Percentiles rank a stretch among this genome's conserved stretches.
These are phyloP conservation scores for Zaprionus tsacasi DNA, from an alignment of 1,140 invertebrate genomes.

Conservation along the genomic window DNA sequence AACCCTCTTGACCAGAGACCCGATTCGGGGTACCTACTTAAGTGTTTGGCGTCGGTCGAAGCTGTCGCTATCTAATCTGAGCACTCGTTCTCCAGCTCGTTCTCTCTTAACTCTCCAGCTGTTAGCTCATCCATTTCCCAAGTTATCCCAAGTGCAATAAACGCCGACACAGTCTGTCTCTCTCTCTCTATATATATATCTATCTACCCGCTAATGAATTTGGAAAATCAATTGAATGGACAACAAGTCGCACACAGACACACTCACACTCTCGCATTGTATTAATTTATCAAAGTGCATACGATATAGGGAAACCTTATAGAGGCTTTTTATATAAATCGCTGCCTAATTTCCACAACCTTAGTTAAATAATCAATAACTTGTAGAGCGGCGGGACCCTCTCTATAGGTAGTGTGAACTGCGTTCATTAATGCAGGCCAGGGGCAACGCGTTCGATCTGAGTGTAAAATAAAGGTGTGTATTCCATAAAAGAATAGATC, in stretches of 20 bases:
- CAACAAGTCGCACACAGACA: conserved; percentile 44
- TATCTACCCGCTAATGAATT: conserved; percentile 73
- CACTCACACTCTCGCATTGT: conserved; percentile 43
- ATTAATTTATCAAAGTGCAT: conserved; percentile 79
- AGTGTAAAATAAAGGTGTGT: conserved; percentile 81
- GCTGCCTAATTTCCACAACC: conserved; percentile 76
- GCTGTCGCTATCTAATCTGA: conserved; percentile 75
- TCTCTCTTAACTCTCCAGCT: conserved; percentile 62
- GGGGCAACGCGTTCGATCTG: conserved; percentile 8
- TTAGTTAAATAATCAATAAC: conserved; percentile 80
- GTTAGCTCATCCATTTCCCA: conserved; percentile 79
- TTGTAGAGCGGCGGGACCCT: conserved; percentile 3
- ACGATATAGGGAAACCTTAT: conserved; percentile 29
- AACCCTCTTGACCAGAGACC: not conserved
- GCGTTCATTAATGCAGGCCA: conserved; percentile 66
- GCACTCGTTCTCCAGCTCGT: conserved; percentile 74
- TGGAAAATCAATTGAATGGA: conserved; percentile 74
- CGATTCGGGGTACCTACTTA: not conserved
- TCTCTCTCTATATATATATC: conserved; percentile 27
- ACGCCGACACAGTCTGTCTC: not conserved
- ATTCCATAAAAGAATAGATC: conserved; percentile 58
- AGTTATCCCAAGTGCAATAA: conserved; percentile 75
- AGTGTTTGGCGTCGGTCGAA: conserved; percentile 45
- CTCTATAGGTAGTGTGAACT: conserved; percentile 65
- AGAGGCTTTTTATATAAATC: conserved; percentile 75